Percentiles rank a stretch among this genome's conserved stretches.
Conservation (phyloP, 2,888 invertebrate species). For the Leptinotarsa tumamoca region DNA sequence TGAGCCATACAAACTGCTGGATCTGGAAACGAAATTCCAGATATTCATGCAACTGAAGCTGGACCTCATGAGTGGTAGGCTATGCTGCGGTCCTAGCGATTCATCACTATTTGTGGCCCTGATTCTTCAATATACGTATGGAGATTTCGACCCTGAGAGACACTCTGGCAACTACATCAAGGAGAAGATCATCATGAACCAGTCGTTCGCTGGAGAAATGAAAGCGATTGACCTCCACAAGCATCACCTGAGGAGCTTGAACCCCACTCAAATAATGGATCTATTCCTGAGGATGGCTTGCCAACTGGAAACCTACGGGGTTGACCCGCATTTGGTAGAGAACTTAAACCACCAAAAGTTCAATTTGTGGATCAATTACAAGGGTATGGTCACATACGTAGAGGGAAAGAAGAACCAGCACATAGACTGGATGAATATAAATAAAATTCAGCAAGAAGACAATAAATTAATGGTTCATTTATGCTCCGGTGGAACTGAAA, state of each 20-base stretch:
- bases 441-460: constrained; percentile 42
- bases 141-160: constrained; percentile 38
- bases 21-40: constrained; percentile 40
- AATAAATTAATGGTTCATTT: constrained; percentile 39
- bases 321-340: constrained; percentile 47
- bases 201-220: constrained; percentile 43
- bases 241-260: constrained; percentile 42
- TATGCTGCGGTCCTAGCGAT: constrained; percentile 45
- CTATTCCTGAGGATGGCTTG: constrained; percentile 50
- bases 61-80: constrained; percentile 47
- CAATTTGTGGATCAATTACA: constrained; percentile 48
- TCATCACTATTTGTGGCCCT: constrained; percentile 46
- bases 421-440: constrained; percentile 45
- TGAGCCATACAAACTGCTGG: constrained; percentile 48
- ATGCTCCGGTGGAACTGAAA: constrained; percentile 30
- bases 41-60: constrained; percentile 49
- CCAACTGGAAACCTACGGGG: constrained; percentile 50
- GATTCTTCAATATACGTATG: constrained; percentile 46
- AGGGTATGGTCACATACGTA: constrained; percentile 42
- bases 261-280: constrained; percentile 43
- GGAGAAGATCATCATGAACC: constrained; percentile 46
- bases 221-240: constrained; percentile 50
- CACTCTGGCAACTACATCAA: constrained; percentile 45
- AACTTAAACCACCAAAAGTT: constrained; percentile 37
- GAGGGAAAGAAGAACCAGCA: constrained; percentile 35